Evolutionary conservation across 1,140 invertebrate genomes (phyloP), one percentile per base, ranked within the genome.

Genomic region (Diachasmimorpha longicaudata): DNA sequence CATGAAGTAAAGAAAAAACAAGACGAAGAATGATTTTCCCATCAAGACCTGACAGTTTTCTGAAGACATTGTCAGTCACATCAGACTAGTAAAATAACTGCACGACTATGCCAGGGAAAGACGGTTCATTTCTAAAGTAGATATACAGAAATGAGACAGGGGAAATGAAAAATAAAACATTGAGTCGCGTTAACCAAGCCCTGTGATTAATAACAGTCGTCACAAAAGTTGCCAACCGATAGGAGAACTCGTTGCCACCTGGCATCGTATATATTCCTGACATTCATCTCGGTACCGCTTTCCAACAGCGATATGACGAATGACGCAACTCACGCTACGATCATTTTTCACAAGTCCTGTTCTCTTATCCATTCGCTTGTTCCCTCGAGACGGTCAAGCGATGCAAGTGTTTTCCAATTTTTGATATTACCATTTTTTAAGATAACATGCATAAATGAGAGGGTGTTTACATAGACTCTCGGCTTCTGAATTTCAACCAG

Each of bases 241-340:
- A 63, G 23, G 58, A 63, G 21, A 63, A 63, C 58, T 63, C 58
- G 58, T 63, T 63, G 58, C 58, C 58, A 63, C 58, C 58, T 63
- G 58, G 48, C 14, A 11, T 23, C 23, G 19, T 31, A 63, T 31
- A 63, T 63, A 63, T 63, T 25, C 23, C 58, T 25, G 58, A 63
- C 58, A 63, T 23, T 63, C 58, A 63, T 63, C 58, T 63, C 52
- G 19, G 52, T 58, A 21, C 6, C 52, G 52, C 52, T 1, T 58
- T 58, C 23, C 48, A 52, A 19, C 21, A 13, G 14, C 58, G 58
- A 63, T 63, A 63, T 63, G 58, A 63, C 58, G 58, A 63, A 63
- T 63, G 58, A 63, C 19, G 58, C 58, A 11, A 63, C 23, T 63
- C 58, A 63, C 58, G 21, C 58, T 63, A 4, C 8, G 21, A 63